Conservation (phyloP, 2,797 vertebrate species). For the Myotis daubentonii region DNA sequence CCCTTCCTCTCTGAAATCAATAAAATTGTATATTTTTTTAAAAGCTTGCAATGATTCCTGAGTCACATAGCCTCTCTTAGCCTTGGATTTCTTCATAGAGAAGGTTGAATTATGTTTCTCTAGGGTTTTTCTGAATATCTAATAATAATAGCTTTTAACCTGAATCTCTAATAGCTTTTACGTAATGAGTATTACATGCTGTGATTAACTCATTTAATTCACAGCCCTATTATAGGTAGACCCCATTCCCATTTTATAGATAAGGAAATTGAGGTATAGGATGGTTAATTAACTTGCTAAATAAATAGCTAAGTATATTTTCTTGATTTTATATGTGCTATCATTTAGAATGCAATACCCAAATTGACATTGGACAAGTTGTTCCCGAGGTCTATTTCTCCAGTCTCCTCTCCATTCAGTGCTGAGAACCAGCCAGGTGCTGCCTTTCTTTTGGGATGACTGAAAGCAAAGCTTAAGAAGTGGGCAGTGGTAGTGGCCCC, state of each 20-base stretch:
- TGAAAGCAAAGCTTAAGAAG: constrained; percentile 18
- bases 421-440: neutral
- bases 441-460: neutral
- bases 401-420: neutral
- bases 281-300: neutral
- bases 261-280: constrained; percentile 37
- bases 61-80: neutral
- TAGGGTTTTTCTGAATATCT: constrained; percentile 35
- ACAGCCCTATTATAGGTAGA: neutral
- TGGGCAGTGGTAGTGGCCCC: neutral
- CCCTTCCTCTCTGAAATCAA: no score
- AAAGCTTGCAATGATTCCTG: neutral
- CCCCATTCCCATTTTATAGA: neutral
- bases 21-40: no score
- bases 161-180: constrained; percentile 48
- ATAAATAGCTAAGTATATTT: neutral
- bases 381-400: neutral
- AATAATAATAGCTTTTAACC: constrained; percentile 39
- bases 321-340: neutral
- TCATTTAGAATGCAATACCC: neutral
- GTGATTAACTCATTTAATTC: neutral
- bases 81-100: neutral
- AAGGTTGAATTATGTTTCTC: neutral
- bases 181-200: neutral
- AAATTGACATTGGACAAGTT: neutral